Evolutionary conservation across 2,888 invertebrate genomes (phyloP), one percentile per base, ranked within the genome.

Genomic region (Argyra leucocephala): DNA sequence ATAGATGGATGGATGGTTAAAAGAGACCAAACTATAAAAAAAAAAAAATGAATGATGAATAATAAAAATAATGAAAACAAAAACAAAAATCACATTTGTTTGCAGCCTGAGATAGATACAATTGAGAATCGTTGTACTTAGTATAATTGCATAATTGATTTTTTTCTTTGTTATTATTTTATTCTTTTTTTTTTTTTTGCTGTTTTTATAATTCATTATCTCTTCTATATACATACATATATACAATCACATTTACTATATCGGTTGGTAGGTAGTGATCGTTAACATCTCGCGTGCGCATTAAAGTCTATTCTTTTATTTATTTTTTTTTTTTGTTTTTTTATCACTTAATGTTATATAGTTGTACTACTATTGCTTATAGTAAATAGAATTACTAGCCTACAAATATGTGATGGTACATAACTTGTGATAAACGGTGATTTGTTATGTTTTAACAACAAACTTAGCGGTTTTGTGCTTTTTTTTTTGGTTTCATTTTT

Each of bases 141-240:
- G n/a, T 48, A 37, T 37, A 48, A 48, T 48, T 48, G 48, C 48
- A 48, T 48, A 48, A 48, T 48, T 48, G 48, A 48, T 48, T 48
- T 48, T 31, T 48, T 48, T 48, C n/a, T 48, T 48, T 48, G 48
- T 48, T 48, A n/a, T 48, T 48, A 7, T 31, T 31, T 31, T 7
- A 31, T 31, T 5, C 48, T 48, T 1, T 48, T 15, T 48, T 37
- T 9, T 37, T 26, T 7, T 6, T 26, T 26, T 26, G 4, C 2
- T 31, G 31, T 31, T 31, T 31, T 31, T 31, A 26, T 26, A 26
- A 4, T 6, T 26, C 4, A n/a, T n/a, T n/a, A n/a, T n/a, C n/a
- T n/a, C n/a, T n/a, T n/a, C n/a, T n/a, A n/a, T n/a, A n/a, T n/a
- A n/a, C n/a, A n/a, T n/a, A n/a, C n/a, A n/a, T n/a, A n/a, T n/a